These are phyloP conservation scores for Sitophilus oryzae DNA, from an alignment of 1,140 invertebrate species.

Conservation along the genomic window DNA sequence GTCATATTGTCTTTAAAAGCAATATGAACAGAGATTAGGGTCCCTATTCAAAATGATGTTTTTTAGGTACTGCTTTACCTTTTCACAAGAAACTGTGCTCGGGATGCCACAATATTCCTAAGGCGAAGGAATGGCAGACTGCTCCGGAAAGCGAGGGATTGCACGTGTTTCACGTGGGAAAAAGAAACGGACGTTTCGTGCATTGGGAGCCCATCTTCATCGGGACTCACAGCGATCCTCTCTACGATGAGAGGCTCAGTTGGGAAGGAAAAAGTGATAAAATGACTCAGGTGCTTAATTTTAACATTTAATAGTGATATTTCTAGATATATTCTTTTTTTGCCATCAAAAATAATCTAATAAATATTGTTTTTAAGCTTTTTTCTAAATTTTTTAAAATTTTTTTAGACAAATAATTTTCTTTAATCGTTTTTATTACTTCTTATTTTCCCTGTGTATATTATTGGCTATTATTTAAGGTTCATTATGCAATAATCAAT, in stretches of 20 bases:
- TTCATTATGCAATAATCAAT: too few relatives aligned
- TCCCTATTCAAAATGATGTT: not conserved
- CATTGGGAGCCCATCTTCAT: conserved; percentile 91
- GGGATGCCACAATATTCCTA: conserved; percentile 82
- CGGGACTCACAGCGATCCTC: conserved; percentile 76
- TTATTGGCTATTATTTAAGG: too few relatives aligned
- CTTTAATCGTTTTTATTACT: too few relatives aligned
- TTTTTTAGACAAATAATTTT: too few relatives aligned
- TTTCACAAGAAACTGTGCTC: conserved; percentile 88
- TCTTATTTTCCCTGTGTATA: too few relatives aligned
- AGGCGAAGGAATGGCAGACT: conserved; percentile 75
- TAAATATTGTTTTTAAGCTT: too few relatives aligned
- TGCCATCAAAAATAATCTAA: not conserved
- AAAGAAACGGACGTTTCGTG: conserved; percentile 68
- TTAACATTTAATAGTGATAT: not conserved
- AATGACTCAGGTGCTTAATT: conserved; percentile 77
- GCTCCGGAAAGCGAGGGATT: conserved; percentile 62
- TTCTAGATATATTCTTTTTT: not conserved
- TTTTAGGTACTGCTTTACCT: conserved; percentile 63
- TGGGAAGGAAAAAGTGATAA: conserved; percentile 89
- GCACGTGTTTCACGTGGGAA: conserved; percentile 78
- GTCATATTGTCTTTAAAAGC: too few relatives aligned
- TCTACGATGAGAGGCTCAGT: conserved; percentile 81
- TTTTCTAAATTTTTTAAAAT: too few relatives aligned
- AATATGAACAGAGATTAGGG: not conserved